Conservation (phyloP, 92 coral and sea anemone genomes). For the Scolanthus callimorphus region DNA sequence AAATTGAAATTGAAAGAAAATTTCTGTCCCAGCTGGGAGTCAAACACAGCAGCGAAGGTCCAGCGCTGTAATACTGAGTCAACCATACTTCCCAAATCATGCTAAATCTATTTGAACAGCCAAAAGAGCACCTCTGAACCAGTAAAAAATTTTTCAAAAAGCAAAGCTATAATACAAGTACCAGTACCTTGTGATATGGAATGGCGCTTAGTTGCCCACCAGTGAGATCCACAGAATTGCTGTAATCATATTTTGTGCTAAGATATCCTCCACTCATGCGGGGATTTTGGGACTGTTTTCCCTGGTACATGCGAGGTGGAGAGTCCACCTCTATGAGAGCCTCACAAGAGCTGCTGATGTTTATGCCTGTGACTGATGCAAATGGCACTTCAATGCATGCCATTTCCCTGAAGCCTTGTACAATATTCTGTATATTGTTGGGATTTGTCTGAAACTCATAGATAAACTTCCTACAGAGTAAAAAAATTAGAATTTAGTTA, state of each 20-base stretch:
- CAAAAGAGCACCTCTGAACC: too few species aligned
- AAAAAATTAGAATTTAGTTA: too few species aligned
- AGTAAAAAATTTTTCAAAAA: too few species aligned
- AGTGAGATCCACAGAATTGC: constrained; percentile 44
- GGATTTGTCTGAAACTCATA: constrained; percentile 49
- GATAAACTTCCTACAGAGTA: constrained; percentile 44
- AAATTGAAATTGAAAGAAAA: too few species aligned
- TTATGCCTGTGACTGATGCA: constrained; percentile 47
- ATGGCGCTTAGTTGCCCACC: constrained; percentile 39
- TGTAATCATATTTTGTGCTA: constrained; percentile 36
- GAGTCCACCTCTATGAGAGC: constrained; percentile 56
- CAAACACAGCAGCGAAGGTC: too few species aligned
- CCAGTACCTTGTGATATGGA: constrained; percentile 76
- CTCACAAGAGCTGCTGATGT: constrained; percentile 34
- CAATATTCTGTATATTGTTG: constrained; percentile 3
- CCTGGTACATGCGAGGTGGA: constrained; percentile 50
- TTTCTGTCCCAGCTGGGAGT: too few species aligned
- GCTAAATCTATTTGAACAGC: too few species aligned
- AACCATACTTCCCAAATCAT: too few species aligned
- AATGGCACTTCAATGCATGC: constrained; percentile 62
- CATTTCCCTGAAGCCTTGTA: constrained; percentile 21
- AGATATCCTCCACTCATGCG: constrained; percentile 13
- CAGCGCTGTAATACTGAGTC: too few species aligned
- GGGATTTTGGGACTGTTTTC: constrained; percentile 28
- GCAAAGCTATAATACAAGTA: too few species aligned